phyloP scores from a whole-genome alignment of 1,140 invertebrate genomes.

The Zelostemma sp. region DNA sequence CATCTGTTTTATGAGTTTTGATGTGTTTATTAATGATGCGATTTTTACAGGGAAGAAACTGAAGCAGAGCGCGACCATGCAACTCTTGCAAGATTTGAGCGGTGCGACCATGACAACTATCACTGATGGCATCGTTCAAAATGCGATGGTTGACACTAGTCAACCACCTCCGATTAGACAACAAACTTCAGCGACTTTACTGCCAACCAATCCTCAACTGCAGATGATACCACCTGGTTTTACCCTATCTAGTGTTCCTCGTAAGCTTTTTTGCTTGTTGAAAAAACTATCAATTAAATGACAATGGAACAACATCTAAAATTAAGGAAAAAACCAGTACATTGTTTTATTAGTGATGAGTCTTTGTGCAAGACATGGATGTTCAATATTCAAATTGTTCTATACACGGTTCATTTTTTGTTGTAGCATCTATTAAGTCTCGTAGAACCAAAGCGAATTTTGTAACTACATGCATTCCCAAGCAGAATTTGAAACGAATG shows the following conservation, averaged over 20 bases:
- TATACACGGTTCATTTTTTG: background rate
- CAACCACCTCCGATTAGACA: slow-evolving; percentile 73
- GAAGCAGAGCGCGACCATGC: slow-evolving; percentile 55
- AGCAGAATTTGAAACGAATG: background rate
- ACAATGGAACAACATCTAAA: too few species aligned
- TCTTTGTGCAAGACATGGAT: too few species aligned
- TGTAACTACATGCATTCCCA: background rate
- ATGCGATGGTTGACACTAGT: slow-evolving; percentile 73
- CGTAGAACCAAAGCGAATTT: background rate
- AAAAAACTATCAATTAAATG: too few species aligned
- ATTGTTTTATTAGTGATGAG: background rate
- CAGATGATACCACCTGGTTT: slow-evolving; percentile 70
- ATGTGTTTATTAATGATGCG: background rate
- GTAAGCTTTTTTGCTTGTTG: slow-evolving; percentile 63
- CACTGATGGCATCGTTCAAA: slow-evolving; percentile 56
- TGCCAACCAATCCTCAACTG: slow-evolving; percentile 70
- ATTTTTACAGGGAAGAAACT: slow-evolving; percentile 60
- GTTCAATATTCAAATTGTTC: background rate
- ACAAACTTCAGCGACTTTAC: slow-evolving; percentile 66
- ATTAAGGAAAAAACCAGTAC: too few species aligned
- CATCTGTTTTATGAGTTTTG: background rate
- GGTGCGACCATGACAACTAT: slow-evolving; percentile 8
- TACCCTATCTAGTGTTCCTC: slow-evolving; percentile 68
- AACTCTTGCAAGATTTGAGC: slow-evolving; percentile 25
- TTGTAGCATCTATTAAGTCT: background rate